phyloP scores from a whole-genome alignment of 2,888 invertebrate species.

The Macrosiphum euphorbiae region DNA sequence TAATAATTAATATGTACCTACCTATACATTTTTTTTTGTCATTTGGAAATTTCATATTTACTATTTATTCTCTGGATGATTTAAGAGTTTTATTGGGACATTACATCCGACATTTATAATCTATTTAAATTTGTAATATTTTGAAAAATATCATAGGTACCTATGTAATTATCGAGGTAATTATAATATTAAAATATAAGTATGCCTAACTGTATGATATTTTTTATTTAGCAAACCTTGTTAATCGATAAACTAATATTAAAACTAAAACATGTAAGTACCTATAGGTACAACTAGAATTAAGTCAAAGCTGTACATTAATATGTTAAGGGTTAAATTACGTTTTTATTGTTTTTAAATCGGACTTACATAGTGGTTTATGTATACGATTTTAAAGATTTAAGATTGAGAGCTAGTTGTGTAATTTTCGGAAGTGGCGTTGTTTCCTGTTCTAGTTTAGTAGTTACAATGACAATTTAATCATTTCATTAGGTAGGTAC shows the following conservation, averaged over 20 bases:
- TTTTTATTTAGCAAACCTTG: neutral
- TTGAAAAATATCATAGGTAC: neutral
- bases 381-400: no score
- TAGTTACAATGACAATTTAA: neutral
- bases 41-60: neutral
- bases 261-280: neutral
- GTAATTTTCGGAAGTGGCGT: neutral
- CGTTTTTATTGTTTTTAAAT: neutral
- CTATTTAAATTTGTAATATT: neutral
- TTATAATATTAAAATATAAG: neutral
- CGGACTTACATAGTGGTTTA: no score
- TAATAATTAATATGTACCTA: neutral
- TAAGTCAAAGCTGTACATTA: neutral
- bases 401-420: neutral
- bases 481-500: neutral
- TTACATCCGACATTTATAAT: neutral
- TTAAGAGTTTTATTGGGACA: neutral
- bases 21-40: neutral
- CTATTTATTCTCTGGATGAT: neutral
- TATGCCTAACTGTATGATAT: neutral
- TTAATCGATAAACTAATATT: neutral
- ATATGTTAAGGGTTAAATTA: neutral
- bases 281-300: neutral
- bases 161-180: neutral
- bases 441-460: neutral